Percentiles rank a stretch among this genome's conserved stretches.
Evolutionary conservation across 1,140 invertebrate species (phyloP).

Genomic region (Dendrolimus punctatus): DNA sequence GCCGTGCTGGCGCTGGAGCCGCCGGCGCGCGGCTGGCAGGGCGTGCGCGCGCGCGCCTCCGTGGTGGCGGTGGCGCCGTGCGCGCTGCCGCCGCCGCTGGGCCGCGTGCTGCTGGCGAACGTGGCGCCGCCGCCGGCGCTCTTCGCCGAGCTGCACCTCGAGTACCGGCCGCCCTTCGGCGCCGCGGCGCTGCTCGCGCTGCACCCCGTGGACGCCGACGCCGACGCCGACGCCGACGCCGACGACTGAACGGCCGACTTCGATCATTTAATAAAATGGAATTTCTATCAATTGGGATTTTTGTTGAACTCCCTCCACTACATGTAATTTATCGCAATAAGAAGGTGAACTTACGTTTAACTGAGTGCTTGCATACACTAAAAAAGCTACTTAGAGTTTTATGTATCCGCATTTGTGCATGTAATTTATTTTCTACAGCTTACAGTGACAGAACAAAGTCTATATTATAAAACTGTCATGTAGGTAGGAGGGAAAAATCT

Average conservation of each 20-base stretch:
- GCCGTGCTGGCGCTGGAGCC: slow-evolving; percentile 87
- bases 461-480: too few relatives aligned
- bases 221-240: neutral
- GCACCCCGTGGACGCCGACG: slow-evolving; percentile 72
- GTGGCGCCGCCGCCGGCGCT: slow-evolving; percentile 85
- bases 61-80: slow-evolving; percentile 82
- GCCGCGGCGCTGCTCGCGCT: slow-evolving; percentile 90
- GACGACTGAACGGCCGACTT: neutral
- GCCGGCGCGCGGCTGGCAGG: slow-evolving; percentile 77
- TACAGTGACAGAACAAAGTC: too few relatives aligned
- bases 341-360: too few relatives aligned
- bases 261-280: too few relatives aligned
- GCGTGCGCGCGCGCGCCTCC: slow-evolving; percentile 79
- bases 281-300: too few relatives aligned
- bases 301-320: too few relatives aligned
- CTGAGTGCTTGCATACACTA: too few relatives aligned
- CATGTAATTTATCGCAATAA: too few relatives aligned
- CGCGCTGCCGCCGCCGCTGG: slow-evolving; percentile 78
- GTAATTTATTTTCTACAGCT: too few relatives aligned
- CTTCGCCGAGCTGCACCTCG: slow-evolving; percentile 83
- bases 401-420: too few relatives aligned
- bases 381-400: too few relatives aligned
- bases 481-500: too few relatives aligned
- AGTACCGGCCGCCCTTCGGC: slow-evolving; percentile 90
- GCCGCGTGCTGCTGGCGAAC: slow-evolving; percentile 58